Evolutionary conservation across 2,797 vertebrate species (phyloP), one percentile per base, ranked within the genome.

Genomic region (Champsocephalus esox): DNA sequence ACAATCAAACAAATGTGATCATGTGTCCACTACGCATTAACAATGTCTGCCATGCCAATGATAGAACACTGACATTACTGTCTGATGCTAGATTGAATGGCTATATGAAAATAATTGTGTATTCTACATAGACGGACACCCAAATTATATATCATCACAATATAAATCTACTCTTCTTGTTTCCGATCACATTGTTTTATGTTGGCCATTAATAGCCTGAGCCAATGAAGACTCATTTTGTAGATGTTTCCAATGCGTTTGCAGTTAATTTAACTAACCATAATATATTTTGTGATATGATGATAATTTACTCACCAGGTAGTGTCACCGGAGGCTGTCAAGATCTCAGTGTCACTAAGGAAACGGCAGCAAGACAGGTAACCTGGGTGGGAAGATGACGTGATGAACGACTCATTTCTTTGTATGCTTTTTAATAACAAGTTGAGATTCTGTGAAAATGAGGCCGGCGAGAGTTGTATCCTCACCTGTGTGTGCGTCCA

Each of bases 241-340:
- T 44, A 43, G 60, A 49, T 57, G 14, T 64, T 46, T 54, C 38
- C 45, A 43, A 28, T 6, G 10, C 44, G 10, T 49, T 24, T 8
- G 24, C 9, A n/a, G 14, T 19, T 9, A 8, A 48, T 32, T 52
- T 51, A 19, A 1, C 6, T 9, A 6, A 24, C 55, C 9, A 6
- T 11, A 41, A 6, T 11, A 41, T 12, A 9, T 14, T 43, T 9
- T 4, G n/a, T 1, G 5, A 17, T 46, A 28, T 17, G 3, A 17
- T 17, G 1, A 48, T 19, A 19, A 38, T 24, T 12, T 54, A 93
- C 95, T 94, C 84, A 98, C 97, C 96, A 97, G 67, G 97, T 98
- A 84, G 97, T 97, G 86, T 98, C 97, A 34, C 97, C 97, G 5
- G 97, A 98, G 77, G 96, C 95, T 46, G 97, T 95, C 80, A 98